These are phyloP conservation scores for Mya arenaria DNA, from an alignment of 1,140 invertebrate genomes.

Conservation along the genomic window DNA sequence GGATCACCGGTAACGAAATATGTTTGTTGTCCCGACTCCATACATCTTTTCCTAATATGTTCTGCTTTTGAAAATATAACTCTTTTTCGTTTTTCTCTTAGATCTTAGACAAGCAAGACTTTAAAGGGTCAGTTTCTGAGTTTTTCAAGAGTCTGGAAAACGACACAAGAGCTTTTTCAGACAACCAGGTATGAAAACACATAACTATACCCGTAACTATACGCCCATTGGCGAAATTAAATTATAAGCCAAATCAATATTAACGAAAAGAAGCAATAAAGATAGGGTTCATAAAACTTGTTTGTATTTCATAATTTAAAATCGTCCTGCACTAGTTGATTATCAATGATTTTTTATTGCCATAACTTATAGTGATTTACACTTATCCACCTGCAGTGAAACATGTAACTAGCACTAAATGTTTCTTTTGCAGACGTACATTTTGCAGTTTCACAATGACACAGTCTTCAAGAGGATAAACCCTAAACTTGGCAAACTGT, in stretches of 20 bases:
- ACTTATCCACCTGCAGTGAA: too few relatives aligned
- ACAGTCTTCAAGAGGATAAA: constrained; percentile 75
- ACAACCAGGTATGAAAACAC: constrained; percentile 56
- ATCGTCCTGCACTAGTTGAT: too few relatives aligned
- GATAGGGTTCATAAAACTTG: too few relatives aligned
- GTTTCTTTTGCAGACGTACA: constrained; percentile 63
- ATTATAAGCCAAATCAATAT: too few relatives aligned
- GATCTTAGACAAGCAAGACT: constrained; percentile 51
- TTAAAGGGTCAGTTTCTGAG: constrained; percentile 54
- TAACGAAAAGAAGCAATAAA: too few relatives aligned
- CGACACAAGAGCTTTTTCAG: constrained; percentile 50
- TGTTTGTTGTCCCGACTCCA: too few relatives aligned
- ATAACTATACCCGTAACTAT: neutral
- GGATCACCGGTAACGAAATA: too few relatives aligned
- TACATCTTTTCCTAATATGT: neutral
- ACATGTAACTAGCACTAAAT: neutral
- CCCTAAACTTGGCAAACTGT: constrained; percentile 65
- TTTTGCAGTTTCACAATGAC: constrained; percentile 74
- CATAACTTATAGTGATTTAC: too few relatives aligned
- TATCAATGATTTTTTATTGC: too few relatives aligned
- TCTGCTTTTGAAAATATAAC: too few relatives aligned
- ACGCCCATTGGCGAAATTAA: too few relatives aligned
- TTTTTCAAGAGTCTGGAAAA: constrained; percentile 57
- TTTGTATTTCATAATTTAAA: too few relatives aligned
- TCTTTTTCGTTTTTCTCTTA: constrained; percentile 10